These are phyloP conservation scores for Drosophila helvetica DNA, from an alignment of 2,888 invertebrate genomes.

Conservation along the genomic window DNA sequence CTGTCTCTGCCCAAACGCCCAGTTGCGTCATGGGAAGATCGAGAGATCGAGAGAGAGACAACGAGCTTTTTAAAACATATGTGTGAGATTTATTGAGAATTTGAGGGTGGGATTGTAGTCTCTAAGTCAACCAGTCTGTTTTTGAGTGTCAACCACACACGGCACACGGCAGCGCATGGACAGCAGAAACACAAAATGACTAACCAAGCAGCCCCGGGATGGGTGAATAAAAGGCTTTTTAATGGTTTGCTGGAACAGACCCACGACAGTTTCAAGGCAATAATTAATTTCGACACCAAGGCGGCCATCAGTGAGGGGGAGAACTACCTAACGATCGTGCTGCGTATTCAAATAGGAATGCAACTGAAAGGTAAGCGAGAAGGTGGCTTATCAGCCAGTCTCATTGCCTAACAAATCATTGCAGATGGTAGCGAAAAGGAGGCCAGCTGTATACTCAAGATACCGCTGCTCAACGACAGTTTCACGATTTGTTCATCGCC, in stretches of 20 bases:
- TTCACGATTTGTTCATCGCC: constrained; percentile 55
- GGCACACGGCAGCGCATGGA: constrained; percentile 15
- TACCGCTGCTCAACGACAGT: constrained; percentile 64
- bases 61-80: constrained; percentile 15
- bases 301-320: constrained; percentile 75
- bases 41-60: constrained; percentile 1
- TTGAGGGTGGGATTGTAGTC: not conserved
- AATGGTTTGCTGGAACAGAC: constrained; percentile 50
- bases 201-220: constrained; percentile 49
- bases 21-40: not conserved
- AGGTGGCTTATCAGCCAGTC: not conserved
- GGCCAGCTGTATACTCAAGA: constrained; percentile 71
- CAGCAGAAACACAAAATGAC: not conserved
- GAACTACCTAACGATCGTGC: constrained; percentile 76
- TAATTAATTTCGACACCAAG: constrained; percentile 54
- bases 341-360: constrained; percentile 65
- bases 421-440: constrained; percentile 34
- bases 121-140: constrained; percentile 8
- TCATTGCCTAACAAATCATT: not conserved
- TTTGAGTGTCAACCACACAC: not conserved
- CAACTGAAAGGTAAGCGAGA: constrained; percentile 66
- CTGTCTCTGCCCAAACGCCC: not conserved
- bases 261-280: constrained; percentile 48
- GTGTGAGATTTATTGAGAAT: not conserved
- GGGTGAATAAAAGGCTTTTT: constrained; percentile 69